Base-by-base conservation (phyloP, 2,888 invertebrate genomes). In the Nomada ferruginata region DNA sequence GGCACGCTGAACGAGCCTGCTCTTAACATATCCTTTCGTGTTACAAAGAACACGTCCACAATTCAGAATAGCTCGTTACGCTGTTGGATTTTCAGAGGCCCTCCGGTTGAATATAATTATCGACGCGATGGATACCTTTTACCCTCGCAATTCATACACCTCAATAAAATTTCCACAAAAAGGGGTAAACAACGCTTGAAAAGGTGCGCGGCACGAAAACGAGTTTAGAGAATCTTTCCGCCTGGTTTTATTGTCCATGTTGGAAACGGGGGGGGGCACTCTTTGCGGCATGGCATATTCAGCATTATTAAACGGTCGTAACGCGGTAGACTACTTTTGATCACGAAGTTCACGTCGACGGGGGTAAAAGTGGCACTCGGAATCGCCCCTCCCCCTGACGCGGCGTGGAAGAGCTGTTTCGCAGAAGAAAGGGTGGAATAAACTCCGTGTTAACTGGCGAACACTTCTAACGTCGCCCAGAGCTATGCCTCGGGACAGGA, bases 371-470 rank as follows among this genome's bases (percentile, higher is more conserved):
- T 78, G 78, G 60, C 52, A 63, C 79, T 80, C 18, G 50, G 44
- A 47, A 20, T 29, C 23, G n/a, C 18, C 26, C 7, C 44, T 36
- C 23, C 10, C 20, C 1, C 44, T 1, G 50, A n/a, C 47, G 61
- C 36, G n/a, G 36, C 47, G 61, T 20, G n/a, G 36, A 47, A 23
- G 42, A 36, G 60, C 11, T n/a, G 65, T 66, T 55, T 47, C 47
- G 66, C 60, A 52, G 20, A n/a, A 42, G 59, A 42, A 76, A 68
- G 65, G 60, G 23, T n/a, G 76, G 50, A 66, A 79, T 86, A 84
- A 86, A 79, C 53, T 71, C 26, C 20, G 57, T 61, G 76, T 85
- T 85, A 85, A 85, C 85, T 68, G 78, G 29, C 75, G 61, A 77
- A 82, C 76, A 78, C 60, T 76, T 60, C 42, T 63, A 70, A 60